Percentiles rank a stretch among this genome's conserved stretches.
Conservation (phyloP, 2,113 vertebrate genomes). For the Pterocles orientalis region DNA sequence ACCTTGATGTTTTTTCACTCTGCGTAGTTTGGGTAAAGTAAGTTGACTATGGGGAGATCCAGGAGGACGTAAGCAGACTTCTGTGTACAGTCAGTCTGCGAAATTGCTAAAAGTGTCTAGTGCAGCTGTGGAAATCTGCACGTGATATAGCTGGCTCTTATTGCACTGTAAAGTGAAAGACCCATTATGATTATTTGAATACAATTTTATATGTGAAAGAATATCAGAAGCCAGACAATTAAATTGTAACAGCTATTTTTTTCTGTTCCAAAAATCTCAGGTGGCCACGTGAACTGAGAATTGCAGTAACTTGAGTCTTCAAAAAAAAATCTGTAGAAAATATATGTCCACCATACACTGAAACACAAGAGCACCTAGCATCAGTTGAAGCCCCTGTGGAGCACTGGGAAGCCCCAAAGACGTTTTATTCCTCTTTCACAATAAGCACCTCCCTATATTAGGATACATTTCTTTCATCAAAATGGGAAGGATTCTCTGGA, state of each 20-base stretch:
- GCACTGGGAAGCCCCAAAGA: neutral
- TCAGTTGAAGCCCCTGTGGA: neutral
- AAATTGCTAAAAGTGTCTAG: neutral
- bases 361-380: neutral
- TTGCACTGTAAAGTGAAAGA: neutral
- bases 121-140: neutral
- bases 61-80: neutral
- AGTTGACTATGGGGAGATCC: neutral
- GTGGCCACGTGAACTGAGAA: neutral
- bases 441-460: neutral
- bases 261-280: neutral
- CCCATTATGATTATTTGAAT: neutral
- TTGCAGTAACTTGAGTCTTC: neutral
- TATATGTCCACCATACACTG: neutral
- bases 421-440: neutral
- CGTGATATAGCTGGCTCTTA: fast-evolving
- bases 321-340: neutral
- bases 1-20: neutral
- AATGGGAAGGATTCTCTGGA: neutral
- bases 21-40: neutral
- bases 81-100: neutral
- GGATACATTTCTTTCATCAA: neutral
- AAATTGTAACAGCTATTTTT: neutral
- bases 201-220: neutral
- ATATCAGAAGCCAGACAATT: neutral